Conservation (phyloP, 2,113 vertebrate species). For the Meleagris gallopavo region DNA sequence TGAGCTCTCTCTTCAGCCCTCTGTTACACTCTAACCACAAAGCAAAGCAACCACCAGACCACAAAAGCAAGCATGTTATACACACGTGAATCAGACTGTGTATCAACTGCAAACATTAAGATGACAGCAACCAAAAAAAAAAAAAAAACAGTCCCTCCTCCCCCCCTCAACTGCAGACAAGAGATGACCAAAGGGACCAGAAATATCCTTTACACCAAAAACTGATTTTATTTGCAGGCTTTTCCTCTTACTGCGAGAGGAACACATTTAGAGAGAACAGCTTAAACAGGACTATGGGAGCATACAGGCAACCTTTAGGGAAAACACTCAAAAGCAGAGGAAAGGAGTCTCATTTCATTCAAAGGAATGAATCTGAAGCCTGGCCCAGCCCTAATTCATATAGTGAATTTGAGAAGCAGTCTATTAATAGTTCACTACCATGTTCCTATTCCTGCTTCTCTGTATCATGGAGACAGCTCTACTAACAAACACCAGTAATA, state of each 20-base stretch:
- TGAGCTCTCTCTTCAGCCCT: background rate
- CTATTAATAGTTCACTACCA: slow-evolving; percentile 53
- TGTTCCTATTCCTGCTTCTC: background rate
- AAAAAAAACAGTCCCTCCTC: background rate
- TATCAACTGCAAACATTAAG: background rate
- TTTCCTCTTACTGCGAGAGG: background rate
- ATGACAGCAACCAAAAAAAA: background rate
- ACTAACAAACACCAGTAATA: background rate
- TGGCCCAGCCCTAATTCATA: slow-evolving; percentile 23
- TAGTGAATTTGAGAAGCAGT: slow-evolving; percentile 48
- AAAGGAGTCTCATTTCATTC: background rate
- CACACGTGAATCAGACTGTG: accelerated
- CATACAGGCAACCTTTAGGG: too few species aligned
- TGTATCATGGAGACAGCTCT: background rate
- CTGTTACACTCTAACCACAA: background rate
- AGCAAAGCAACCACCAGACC: background rate
- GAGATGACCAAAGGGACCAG: background rate
- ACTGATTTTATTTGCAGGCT: background rate
- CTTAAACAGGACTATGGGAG: background rate
- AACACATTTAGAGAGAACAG: background rate
- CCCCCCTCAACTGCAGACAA: background rate
- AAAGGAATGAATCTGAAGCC: background rate
- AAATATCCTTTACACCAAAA: background rate
- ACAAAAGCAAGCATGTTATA: accelerated
- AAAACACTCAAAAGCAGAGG: background rate